These are phyloP conservation scores for Strigamia crassipes DNA, from an alignment of 2,888 invertebrate species.

Conservation along the genomic window DNA sequence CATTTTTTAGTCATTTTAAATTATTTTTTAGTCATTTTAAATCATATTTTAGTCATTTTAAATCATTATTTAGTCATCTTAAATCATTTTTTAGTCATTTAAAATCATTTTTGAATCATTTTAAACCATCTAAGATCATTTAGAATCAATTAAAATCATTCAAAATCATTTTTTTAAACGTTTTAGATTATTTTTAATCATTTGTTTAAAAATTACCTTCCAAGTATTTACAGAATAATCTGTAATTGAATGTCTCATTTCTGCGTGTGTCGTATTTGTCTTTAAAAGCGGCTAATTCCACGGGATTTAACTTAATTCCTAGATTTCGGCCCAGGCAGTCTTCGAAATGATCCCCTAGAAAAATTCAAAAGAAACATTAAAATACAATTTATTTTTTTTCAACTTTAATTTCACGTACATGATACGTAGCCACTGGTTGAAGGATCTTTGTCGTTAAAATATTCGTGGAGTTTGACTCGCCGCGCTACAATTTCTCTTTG, in stretches of 20 bases:
- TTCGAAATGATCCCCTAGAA: constrained; percentile 43
- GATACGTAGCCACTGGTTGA: constrained; percentile 23
- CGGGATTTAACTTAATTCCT: constrained; percentile 9
- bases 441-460: constrained; percentile 44
- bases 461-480: constrained; percentile 28
- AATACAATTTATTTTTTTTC: neutral
- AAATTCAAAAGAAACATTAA: neutral
- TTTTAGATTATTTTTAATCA: no score
- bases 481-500: constrained; percentile 38
- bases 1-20: no score
- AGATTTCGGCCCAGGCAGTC: neutral
- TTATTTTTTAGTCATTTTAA: no score
- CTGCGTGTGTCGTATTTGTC: constrained; percentile 41
- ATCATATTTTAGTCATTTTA: no score
- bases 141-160: no score
- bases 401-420: constrained; percentile 28
- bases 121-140: no score
- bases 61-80: no score
- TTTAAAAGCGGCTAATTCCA: constrained; percentile 26
- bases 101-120: no score
- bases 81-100: no score
- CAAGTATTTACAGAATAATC: constrained; percentile 13
- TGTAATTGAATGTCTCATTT: constrained; percentile 44
- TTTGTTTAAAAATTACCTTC: constrained; percentile 42
- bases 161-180: no score